These are phyloP conservation scores for Sebastiscus albofasciatus DNA, from an alignment of 2,797 vertebrate species.

Conservation along the genomic window DNA sequence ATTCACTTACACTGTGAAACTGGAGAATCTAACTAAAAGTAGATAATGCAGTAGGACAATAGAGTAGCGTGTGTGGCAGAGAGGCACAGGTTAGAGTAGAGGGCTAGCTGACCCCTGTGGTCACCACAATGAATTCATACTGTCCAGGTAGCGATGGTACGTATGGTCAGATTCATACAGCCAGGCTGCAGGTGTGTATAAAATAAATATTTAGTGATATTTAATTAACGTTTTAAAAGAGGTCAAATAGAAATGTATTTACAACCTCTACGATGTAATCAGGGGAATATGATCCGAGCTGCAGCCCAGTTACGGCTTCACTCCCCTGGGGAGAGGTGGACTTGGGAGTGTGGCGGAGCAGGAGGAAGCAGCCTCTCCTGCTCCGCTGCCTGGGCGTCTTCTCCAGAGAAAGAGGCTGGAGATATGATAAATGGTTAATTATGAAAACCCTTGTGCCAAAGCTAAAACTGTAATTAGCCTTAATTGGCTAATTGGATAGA, in stretches of 20 bases:
- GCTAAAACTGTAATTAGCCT: slow-evolving; percentile 78
- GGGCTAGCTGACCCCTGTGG: slow-evolving; percentile 30
- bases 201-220: slow-evolving; percentile 23
- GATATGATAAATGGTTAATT: slow-evolving; percentile 80
- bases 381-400: slow-evolving; percentile 59
- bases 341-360: slow-evolving; percentile 11
- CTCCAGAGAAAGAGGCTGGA: slow-evolving; percentile 55
- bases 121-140: slow-evolving; percentile 15
- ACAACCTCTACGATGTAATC: slow-evolving; percentile 3
- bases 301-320: neutral
- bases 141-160: neutral
- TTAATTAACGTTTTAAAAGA: slow-evolving; percentile 35
- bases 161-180: neutral
- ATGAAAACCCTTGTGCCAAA: slow-evolving; percentile 78
- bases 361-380: slow-evolving; percentile 6
- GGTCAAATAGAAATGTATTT: slow-evolving; percentile 45
- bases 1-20: slow-evolving; percentile 82
- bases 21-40: slow-evolving; percentile 69
- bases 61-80: slow-evolving; percentile 22
- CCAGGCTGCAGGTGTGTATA: neutral
- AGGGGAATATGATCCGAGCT: neutral
- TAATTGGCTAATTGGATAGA: slow-evolving; percentile 80
- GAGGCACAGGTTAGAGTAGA: slow-evolving; percentile 22
- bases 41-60: slow-evolving; percentile 74
- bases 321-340: slow-evolving; percentile 37